phyloP scores from a whole-genome alignment of 2,113 vertebrate species.

The Caranx ignobilis region DNA sequence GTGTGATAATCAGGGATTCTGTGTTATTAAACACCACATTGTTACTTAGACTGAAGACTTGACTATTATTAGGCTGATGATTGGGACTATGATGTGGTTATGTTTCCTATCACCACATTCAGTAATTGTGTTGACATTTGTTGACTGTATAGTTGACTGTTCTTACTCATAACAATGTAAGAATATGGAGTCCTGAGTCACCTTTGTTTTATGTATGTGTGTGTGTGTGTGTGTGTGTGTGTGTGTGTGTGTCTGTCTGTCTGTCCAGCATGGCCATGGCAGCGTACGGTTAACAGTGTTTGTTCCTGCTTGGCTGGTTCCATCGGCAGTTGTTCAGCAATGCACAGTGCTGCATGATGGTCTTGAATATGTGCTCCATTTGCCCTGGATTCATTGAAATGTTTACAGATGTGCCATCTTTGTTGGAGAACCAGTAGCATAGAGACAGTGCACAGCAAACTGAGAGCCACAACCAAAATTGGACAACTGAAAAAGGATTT shows the following conservation, averaged over 20 bases:
- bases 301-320: conserved; percentile 75
- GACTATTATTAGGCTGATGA: not conserved
- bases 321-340: conserved; percentile 63
- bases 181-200: conserved; percentile 11
- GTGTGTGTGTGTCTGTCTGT: conserved; percentile 24
- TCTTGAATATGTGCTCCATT: conserved; percentile 57
- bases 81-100: not conserved
- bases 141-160: not conserved
- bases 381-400: conserved; percentile 69
- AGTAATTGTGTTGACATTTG: not conserved
- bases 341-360: conserved; percentile 75
- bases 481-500: not conserved
- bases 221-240: conserved; percentile 2
- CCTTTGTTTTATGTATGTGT: conserved; percentile 30
- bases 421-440: conserved; percentile 59
- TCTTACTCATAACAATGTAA: not conserved
- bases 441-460: conserved; percentile 33
- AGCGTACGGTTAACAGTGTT: conserved; percentile 50
- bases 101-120: not conserved
- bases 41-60: not conserved
- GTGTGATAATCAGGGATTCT: not conserved
- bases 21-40: not conserved
- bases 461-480: not conserved
- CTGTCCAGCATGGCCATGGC: conserved; percentile 79
- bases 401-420: conserved; percentile 48